A percentile compares a stretch with the other conserved stretches of the same genome.
Evolutionary conservation across 2,113 vertebrate species (phyloP).

Genomic region (Cyanoderma ruficeps): DNA sequence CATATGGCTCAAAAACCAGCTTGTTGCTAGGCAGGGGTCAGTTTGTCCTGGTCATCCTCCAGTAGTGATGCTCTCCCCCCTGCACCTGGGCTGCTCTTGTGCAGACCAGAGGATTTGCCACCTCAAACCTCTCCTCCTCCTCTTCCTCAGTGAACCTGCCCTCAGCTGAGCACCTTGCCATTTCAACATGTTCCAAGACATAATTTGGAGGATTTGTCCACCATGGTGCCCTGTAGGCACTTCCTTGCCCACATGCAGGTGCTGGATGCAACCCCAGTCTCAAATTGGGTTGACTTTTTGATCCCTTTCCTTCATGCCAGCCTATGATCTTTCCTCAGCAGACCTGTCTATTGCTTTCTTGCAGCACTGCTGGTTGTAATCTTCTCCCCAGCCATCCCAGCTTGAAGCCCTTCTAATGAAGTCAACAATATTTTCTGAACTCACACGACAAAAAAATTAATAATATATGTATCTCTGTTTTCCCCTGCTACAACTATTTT

Average conservation of each 20-base stretch:
- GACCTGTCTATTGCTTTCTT: rapidly evolving
- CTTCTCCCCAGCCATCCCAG: background rate
- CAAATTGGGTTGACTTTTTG: background rate
- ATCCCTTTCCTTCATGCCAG: background rate
- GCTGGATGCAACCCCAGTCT: background rate
- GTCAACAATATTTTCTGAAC: background rate
- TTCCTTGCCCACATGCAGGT: background rate
- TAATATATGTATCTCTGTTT: background rate
- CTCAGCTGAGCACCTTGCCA: background rate
- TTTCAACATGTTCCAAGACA: background rate
- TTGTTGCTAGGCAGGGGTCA: background rate
- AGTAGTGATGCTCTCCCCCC: background rate
- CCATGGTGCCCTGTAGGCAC: no score
- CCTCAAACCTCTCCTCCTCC: background rate
- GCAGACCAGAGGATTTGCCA: background rate
- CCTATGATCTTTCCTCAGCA: background rate
- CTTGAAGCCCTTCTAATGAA: background rate
- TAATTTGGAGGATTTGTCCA: background rate
- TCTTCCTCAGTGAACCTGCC: background rate
- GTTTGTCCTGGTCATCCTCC: background rate
- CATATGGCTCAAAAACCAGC: background rate
- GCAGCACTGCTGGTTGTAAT: background rate
- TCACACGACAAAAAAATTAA: background rate
- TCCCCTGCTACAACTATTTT: background rate
- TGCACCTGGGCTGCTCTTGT: background rate